Evolutionary conservation across 1,140 invertebrate genomes (phyloP).

Genomic region (Magallana angulata): DNA sequence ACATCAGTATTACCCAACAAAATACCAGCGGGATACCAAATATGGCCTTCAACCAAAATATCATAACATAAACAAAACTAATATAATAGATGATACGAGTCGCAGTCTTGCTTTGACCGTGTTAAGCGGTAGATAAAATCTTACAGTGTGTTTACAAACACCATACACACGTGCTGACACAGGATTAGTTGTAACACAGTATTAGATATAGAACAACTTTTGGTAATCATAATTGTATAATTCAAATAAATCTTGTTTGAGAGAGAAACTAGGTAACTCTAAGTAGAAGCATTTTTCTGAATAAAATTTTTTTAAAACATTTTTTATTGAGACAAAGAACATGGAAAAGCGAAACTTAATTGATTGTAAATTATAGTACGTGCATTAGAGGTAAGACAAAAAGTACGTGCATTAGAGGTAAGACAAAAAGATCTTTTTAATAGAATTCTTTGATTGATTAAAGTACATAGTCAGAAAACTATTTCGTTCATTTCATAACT

Average conservation of each 20-base stretch:
- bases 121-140: not conserved
- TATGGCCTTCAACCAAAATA: conserved; percentile 5
- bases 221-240: no score
- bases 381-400: no score
- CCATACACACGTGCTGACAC: not conserved
- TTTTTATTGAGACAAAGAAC: no score
- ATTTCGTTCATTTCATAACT: no score
- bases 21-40: not conserved
- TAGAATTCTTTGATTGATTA: no score
- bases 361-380: no score
- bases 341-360: no score
- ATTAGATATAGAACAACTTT: not conserved
- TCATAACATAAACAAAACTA: not conserved
- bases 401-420: no score
- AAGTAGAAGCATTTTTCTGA: not conserved
- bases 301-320: not conserved
- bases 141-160: not conserved
- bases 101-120: not conserved
- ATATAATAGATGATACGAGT: not conserved
- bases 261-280: not conserved
- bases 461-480: no score
- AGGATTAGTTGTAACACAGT: not conserved
- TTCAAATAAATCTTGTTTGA: no score
- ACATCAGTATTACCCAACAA: not conserved
- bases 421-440: no score